Conservation (phyloP, 2,797 vertebrate species). For the Phalloptychus januarius region DNA sequence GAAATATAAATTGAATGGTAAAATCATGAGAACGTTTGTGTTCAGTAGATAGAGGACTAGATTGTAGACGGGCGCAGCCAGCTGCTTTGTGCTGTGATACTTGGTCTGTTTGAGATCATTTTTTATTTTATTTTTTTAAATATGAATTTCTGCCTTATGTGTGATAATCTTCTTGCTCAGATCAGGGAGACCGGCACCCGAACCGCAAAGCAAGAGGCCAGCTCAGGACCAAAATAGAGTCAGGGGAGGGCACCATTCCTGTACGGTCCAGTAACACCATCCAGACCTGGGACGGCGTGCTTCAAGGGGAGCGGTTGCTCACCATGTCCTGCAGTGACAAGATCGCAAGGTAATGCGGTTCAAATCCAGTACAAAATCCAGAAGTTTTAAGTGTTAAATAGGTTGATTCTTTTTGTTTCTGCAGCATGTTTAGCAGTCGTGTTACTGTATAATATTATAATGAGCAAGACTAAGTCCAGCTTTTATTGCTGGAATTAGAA, state of each 20-base stretch:
- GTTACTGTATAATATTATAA: not conserved
- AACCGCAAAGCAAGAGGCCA: conserved; percentile 96
- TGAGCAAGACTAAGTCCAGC: not conserved
- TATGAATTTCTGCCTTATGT: not conserved
- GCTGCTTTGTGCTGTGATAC: not conserved
- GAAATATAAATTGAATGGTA: not conserved
- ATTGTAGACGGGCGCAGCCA: not conserved
- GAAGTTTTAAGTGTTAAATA: not conserved
- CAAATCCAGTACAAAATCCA: not conserved
- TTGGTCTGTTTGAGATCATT: not conserved
- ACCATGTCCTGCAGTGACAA: conserved; percentile 99
- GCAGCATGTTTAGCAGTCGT: not conserved
- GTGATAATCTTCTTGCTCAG: conserved; percentile 60
- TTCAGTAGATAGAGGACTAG: not conserved
- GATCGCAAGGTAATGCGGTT: conserved; percentile 87
- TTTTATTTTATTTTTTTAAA: not conserved
- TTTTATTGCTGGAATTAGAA: not conserved
- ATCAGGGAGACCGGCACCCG: conserved; percentile 95
- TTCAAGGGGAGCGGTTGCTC: conserved; percentile 93
- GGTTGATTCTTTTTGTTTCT: not conserved
- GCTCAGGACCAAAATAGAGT: conserved; percentile 95
- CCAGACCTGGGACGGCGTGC: conserved; percentile 96
- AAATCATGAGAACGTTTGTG: not conserved
- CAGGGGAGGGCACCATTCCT: conserved; percentile 95
- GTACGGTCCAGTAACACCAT: conserved; percentile 93